A percentile compares a stretch with the other conserved stretches of the same genome.
phyloP scores from a whole-genome alignment of 2,888 invertebrate genomes.

The Dromius quadrimaculatus region DNA sequence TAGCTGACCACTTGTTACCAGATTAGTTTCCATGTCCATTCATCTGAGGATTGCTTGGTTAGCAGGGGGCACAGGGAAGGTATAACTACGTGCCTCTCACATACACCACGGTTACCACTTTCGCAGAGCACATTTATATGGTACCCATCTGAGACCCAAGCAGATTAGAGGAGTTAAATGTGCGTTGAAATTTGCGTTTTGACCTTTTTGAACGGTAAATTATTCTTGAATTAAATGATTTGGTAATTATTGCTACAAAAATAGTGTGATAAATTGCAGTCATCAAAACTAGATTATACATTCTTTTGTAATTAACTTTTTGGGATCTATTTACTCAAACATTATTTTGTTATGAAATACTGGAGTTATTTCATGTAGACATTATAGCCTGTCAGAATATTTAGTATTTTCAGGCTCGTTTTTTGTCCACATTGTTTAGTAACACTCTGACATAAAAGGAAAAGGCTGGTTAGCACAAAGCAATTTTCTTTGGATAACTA shows the following conservation, averaged over 20 bases:
- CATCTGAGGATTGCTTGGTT: conserved; percentile 22
- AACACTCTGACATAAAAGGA: too few relatives aligned
- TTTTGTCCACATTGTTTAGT: too few relatives aligned
- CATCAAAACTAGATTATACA: conserved; percentile 12
- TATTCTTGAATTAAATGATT: conserved; percentile 29
- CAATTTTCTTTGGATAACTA: too few relatives aligned
- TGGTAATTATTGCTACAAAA: conserved; percentile 30
- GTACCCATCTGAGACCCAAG: conserved; percentile 15
- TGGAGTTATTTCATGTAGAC: too few relatives aligned
- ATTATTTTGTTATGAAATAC: too few relatives aligned
- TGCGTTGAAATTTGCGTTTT: conserved; percentile 41
- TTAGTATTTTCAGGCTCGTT: too few relatives aligned
- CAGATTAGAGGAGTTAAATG: conserved; percentile 47
- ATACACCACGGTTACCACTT: not conserved
- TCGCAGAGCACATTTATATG: conserved; percentile 33
- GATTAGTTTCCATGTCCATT: conserved; percentile 51
- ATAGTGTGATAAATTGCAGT: conserved; percentile 2
- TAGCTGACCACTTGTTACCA: conserved; percentile 50
- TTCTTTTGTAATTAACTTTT: not conserved
- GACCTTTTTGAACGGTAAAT: conserved; percentile 31
- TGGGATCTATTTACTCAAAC: too few relatives aligned
- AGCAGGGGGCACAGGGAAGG: not conserved
- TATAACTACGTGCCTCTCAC: conserved; percentile 15
- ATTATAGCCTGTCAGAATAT: too few relatives aligned
- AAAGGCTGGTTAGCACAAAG: too few relatives aligned